phyloP scores from a whole-genome alignment of 2,888 invertebrate genomes.

The Trichopria drosophilae region DNA sequence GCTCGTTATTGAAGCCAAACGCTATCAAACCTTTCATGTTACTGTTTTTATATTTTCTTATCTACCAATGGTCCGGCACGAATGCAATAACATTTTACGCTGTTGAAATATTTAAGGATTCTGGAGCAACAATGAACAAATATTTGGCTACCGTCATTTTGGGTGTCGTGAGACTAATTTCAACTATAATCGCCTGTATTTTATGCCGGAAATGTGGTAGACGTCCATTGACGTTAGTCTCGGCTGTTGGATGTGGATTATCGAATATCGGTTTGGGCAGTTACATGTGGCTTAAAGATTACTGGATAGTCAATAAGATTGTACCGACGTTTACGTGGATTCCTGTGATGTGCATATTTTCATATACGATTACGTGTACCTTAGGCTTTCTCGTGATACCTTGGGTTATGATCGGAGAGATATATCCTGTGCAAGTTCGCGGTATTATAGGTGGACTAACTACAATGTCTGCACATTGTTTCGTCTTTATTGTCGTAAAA shows the following conservation, averaged over 20 bases:
- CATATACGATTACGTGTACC: conserved; percentile 67
- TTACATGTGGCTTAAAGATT: conserved; percentile 64
- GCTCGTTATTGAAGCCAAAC: conserved; percentile 65
- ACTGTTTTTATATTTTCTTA: conserved; percentile 67
- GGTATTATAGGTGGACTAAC: conserved; percentile 70
- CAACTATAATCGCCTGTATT: conserved; percentile 67
- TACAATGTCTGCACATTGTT: conserved; percentile 68
- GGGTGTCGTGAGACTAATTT: conserved; percentile 65
- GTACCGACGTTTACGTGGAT: conserved; percentile 63
- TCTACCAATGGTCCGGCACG: conserved; percentile 73
- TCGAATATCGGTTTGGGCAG: conserved; percentile 66
- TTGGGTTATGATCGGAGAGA: conserved; percentile 77
- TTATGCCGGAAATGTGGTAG: conserved; percentile 66
- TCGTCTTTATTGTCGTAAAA: conserved; percentile 70
- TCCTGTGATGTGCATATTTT: conserved; percentile 65
- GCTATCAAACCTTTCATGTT: conserved; percentile 68
- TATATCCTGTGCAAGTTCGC: conserved; percentile 69
- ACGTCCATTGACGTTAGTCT: conserved; percentile 68
- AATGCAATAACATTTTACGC: conserved; percentile 73
- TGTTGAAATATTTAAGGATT: conserved; percentile 67
- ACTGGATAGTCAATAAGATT: conserved; percentile 59
- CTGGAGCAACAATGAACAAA: conserved; percentile 64
- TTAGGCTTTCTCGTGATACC: conserved; percentile 71
- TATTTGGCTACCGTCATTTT: conserved; percentile 66
- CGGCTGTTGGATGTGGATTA: conserved; percentile 66